Base-by-base conservation (phyloP, 2,797 vertebrate genomes). In the Vireo griseus region DNA sequence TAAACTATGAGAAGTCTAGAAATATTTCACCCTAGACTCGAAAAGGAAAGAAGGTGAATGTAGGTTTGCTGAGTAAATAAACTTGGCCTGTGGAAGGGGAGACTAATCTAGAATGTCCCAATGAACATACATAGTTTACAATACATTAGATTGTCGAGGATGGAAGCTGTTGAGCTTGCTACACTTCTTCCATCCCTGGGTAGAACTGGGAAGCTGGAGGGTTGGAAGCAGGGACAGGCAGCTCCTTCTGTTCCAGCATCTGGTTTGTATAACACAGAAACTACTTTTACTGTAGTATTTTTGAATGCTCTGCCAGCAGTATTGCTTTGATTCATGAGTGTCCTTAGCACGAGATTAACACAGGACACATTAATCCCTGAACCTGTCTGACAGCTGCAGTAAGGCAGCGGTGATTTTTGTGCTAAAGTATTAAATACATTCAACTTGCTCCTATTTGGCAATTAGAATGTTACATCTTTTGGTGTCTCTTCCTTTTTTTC, bases 71-170 rank as follows among this genome's bases (percentile, higher is more conserved):
- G 4, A 33, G 37, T 40, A 42, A 88, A n/a, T n/a, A 45, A 74
- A 29, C 8, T 11, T 61, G 61, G 19, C 11, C 33, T 26, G 17
- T 80, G 39, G 21, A 55, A 66, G 48, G 40, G 40, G 25, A 69
- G 35, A 5, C 37, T 42, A 16, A 22, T 28, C 40, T n/a, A 10
- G 39, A 55, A 69, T 39, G 33, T 71, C 37, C 63, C 37, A 40
- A 15, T 4, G 52, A 52, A 18, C 5, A 1, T 5, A 4, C 0
- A 3, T 15, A 10, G 51, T 58, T 62, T 51, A n/a, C 20, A 58
- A 2, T 33, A 40, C 6, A 3, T 37, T 35, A 10, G 33, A 16
- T 8, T 40, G 35, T 15, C 69, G 66, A 44, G 62, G 42, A 7
- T 84, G 44, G 44, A 59, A 48, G 26, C 21, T 21, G 20, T 47